Base-by-base conservation (phyloP, 2,797 vertebrate species). In the Phyllotis vaccarum region DNA sequence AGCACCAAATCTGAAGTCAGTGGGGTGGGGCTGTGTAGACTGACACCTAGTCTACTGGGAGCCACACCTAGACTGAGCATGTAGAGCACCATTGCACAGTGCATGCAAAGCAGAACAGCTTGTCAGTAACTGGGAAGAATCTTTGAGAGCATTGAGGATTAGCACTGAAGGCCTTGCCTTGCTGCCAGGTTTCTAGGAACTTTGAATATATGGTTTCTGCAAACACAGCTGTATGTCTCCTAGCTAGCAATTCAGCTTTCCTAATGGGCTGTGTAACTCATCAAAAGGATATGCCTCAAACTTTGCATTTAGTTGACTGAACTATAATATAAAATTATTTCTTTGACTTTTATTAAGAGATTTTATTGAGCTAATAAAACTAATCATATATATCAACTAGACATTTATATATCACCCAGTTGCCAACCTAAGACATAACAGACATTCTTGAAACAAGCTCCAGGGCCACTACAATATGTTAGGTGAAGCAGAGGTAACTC, bases 351-450 rank as follows among this genome's bases (percentile, higher is more conserved):
- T 92, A 95, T 68, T 74, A 86, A 90, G 58, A 60, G 3, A 24
- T 81, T 91, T 89, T 88, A 76, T 72, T 95, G 37, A 94, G 46
- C 82, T 91, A 93, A 85, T 91, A 90, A 91, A 92, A 89, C n/a
- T 70, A 90, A 93, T 91, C 86, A 66, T 40, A 43, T 74, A 64
- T 89, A 16, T 90, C 82, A 90, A 37, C 43, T 72, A n/a, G 34
- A n/a, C 37, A 75, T 22, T 91, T 92, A 86, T 93, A 66, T 87
- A 82, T 90, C 66, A 90, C 56, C 62, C 54, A 46, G 2, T 82
- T n/a, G 72, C 54, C 74, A 75, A 43, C 66, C 9, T 6, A 56
- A 72, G 24, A 19, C 2, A 17, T 40, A 70, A 54, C 9, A 40
- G 66, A 72, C 54, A 40, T 72, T 56, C 34, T 14, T 2, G n/a